Evolutionary conservation across 2,797 vertebrate genomes (phyloP), one percentile per base, ranked within the genome.

Genomic region (Oreochromis grahami): DNA sequence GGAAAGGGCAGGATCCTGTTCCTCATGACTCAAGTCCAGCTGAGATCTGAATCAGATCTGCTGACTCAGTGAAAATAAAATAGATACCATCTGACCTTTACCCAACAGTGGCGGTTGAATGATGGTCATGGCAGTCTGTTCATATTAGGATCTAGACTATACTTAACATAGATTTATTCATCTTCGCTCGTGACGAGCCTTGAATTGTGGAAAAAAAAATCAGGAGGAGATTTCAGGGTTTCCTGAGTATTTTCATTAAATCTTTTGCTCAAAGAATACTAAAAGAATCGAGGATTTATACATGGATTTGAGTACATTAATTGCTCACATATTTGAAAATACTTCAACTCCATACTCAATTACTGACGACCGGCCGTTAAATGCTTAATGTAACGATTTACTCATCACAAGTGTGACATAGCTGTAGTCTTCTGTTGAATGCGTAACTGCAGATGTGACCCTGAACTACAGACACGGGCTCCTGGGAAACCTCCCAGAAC

Each of bases 1-100:
- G 56, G 29, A 87, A 92, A 63, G 84, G 89, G 76, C 92, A 90
- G 91, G 89, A 94, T 91, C 90, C 87, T 89, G 82, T 88, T 81
- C 82, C 76, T 89, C 88, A 84, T 92, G 91, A 94, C 87, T 91
- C 87, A 88, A 78, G 41, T 84, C 76, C 85, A 88, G 83, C 82
- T 90, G 83, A 87, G 84, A 63, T 82, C 84, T 82, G 76, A 60
- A 76, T 78, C 81, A 77, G 74, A 84, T 82, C 79, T 51, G 74
- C 63, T 86, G 78, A 72, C 32, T 38, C 41, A 29, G 1, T 72
- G 15, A 72, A 72, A 58, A 52, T 24, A 36, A 53, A 84, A 29
- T 3, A 4, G 55, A 78, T n/a, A 26, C 17, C 41, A 29, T 3
- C 24, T 29, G 43, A 29, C 24, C 43, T 45, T 29, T 19, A 48